phyloP scores from a whole-genome alignment of 2,797 vertebrate genomes.

The Lophius americanus region DNA sequence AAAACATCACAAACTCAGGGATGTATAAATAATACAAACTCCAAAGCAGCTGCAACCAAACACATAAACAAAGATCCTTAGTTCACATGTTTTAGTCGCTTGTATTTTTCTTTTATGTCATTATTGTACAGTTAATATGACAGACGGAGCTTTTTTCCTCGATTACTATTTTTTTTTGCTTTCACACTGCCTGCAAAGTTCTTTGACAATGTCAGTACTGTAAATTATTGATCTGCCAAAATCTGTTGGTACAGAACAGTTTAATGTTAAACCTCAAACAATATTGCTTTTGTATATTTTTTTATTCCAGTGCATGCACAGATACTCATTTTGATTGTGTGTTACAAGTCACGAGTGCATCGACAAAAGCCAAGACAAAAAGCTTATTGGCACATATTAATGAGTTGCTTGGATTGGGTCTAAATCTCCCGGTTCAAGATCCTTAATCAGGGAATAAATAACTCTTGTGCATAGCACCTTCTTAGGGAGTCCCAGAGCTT shows the following conservation, averaged over 20 bases:
- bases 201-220: too few relatives aligned
- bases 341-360: not conserved
- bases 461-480: conserved; percentile 41
- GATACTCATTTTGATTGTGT: not conserved
- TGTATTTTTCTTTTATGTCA: not conserved
- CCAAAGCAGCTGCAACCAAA: not conserved
- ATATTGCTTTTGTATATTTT: too few relatives aligned
- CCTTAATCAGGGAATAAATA: conserved; percentile 65
- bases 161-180: too few relatives aligned
- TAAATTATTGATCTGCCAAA: too few relatives aligned
- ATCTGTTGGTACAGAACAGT: too few relatives aligned
- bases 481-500: conserved; percentile 55
- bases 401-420: conserved; percentile 18
- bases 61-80: not conserved
- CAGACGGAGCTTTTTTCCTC: too few relatives aligned
- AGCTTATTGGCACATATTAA: conserved; percentile 17
- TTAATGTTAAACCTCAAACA: too few relatives aligned
- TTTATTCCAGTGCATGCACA: not conserved
- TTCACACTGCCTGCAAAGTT: too few relatives aligned
- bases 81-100: too few relatives aligned
- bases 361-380: conserved; percentile 5
- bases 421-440: conserved; percentile 7
- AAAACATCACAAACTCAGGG: not conserved
- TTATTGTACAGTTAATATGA: not conserved
- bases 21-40: not conserved